phyloP scores from a whole-genome alignment of 2,888 invertebrate species.

The Orthonevra nobilis region DNA sequence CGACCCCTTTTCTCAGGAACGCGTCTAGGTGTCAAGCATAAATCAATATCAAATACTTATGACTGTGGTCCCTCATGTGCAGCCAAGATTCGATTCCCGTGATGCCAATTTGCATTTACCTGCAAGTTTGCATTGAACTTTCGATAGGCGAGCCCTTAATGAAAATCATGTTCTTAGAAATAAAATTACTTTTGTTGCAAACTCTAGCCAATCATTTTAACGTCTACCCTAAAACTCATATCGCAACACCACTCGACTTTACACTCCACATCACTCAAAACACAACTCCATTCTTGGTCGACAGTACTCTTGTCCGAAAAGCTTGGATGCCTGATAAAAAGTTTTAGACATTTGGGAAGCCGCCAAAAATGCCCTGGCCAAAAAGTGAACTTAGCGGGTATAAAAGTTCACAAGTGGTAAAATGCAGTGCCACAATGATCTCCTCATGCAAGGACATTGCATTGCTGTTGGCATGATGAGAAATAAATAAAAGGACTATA shows the following conservation, averaged over 20 bases:
- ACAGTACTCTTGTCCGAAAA: too few relatives aligned
- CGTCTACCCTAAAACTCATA: not conserved
- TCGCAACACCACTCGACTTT: not conserved
- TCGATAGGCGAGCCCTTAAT: too few relatives aligned
- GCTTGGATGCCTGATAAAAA: constrained; percentile 30
- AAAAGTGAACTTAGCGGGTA: constrained; percentile 14
- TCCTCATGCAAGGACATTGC: constrained; percentile 44
- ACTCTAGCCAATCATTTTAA: constrained; percentile 19
- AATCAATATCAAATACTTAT: too few relatives aligned
- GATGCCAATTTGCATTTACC: too few relatives aligned
- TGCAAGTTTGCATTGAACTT: too few relatives aligned
- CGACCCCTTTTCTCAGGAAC: too few relatives aligned
- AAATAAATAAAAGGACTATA: constrained; percentile 1
- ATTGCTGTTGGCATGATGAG: constrained; percentile 17
- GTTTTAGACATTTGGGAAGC: constrained; percentile 42
- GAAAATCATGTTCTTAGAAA: too few relatives aligned
- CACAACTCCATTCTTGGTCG: constrained; percentile 16
- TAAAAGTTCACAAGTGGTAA: constrained; percentile 22
- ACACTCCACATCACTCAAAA: constrained; percentile 5
- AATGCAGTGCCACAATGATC: constrained; percentile 5
- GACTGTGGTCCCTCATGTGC: too few relatives aligned
- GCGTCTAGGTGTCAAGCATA: too few relatives aligned
- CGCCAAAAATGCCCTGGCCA: constrained; percentile 49
- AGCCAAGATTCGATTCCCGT: too few relatives aligned
- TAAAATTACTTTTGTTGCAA: constrained; percentile 4